These are phyloP conservation scores for Coptodon rendalli DNA, from an alignment of 2,113 vertebrate species.

Conservation along the genomic window DNA sequence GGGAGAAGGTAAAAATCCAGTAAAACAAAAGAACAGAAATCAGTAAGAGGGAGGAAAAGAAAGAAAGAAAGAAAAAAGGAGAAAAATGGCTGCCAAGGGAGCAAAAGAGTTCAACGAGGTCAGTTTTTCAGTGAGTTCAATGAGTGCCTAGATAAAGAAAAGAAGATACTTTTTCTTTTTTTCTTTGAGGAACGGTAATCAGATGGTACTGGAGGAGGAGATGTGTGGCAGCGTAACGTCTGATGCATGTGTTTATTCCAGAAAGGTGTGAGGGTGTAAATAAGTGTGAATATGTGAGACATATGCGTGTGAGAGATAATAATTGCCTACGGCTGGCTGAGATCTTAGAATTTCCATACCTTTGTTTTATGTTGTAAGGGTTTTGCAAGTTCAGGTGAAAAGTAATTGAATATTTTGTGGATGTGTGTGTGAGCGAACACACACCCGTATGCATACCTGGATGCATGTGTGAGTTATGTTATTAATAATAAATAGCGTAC, in stretches of 20 bases:
- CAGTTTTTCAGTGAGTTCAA: not conserved
- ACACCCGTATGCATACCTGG: not conserved
- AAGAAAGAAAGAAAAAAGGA: not conserved
- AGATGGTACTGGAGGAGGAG: not conserved
- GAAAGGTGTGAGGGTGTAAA: constrained; percentile 18
- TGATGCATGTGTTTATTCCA: not conserved
- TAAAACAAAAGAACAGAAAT: not conserved
- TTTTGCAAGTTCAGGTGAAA: not conserved
- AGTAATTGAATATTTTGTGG: not conserved
- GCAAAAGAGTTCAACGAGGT: not conserved
- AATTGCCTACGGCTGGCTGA: not conserved
- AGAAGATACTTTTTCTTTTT: not conserved
- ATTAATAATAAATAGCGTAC: constrained; percentile 27
- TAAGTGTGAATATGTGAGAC: constrained; percentile 3
- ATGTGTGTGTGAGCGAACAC: not conserved
- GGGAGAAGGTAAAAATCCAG: not conserved
- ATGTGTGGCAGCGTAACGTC: not conserved
- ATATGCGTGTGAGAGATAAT: not conserved
- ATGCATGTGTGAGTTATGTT: not conserved
- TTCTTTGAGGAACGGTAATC: not conserved
- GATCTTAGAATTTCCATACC: not conserved
- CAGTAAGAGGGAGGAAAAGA: not conserved
- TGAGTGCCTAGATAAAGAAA: not conserved
- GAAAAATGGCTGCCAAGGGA: not conserved
- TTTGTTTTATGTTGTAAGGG: not conserved